A percentile compares a stretch with the other conserved stretches of the same genome.
Conservation (phyloP, 2,888 invertebrate genomes). For the Agrochola circellaris region DNA sequence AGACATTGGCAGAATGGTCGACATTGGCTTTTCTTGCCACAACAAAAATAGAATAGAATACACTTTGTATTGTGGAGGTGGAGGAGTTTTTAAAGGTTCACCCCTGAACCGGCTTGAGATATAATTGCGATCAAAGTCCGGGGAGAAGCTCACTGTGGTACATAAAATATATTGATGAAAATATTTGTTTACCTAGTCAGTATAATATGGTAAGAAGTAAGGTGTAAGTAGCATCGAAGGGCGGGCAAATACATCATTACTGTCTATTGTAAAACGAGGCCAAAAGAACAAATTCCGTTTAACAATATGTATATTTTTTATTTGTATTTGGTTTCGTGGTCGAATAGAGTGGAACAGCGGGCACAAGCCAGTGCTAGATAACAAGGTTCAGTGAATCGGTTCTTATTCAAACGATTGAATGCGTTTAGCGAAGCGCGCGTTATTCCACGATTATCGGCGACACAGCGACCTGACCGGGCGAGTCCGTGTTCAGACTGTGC, state of each 20-base stretch:
- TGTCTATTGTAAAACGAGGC: not conserved
- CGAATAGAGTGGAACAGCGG: not conserved
- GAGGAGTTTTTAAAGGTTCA: not conserved
- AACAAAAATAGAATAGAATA: too few species aligned
- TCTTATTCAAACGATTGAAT: conserved; percentile 15
- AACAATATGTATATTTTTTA: not conserved
- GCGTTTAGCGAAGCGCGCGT: conserved; percentile 9
- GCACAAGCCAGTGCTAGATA: not conserved
- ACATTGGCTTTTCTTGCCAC: too few species aligned
- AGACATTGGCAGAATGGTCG: too few species aligned
- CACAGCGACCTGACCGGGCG: not conserved
- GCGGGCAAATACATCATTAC: not conserved
- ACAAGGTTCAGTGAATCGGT: conserved; percentile 27
- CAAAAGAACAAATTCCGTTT: not conserved
- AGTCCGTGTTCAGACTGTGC: not conserved
- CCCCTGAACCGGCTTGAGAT: not conserved
- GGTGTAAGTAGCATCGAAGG: not conserved
- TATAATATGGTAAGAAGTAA: conserved; percentile 8
- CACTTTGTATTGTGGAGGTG: not conserved
- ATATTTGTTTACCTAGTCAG: not conserved
- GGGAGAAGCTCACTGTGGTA: too few species aligned
- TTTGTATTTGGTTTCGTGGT: conserved; percentile 8
- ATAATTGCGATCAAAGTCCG: not conserved
- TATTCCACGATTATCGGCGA: not conserved
- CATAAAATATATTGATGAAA: not conserved